These are phyloP conservation scores for Chlamydotis undulata DNA, from an alignment of 2,113 vertebrate species.

Conservation along the genomic window DNA sequence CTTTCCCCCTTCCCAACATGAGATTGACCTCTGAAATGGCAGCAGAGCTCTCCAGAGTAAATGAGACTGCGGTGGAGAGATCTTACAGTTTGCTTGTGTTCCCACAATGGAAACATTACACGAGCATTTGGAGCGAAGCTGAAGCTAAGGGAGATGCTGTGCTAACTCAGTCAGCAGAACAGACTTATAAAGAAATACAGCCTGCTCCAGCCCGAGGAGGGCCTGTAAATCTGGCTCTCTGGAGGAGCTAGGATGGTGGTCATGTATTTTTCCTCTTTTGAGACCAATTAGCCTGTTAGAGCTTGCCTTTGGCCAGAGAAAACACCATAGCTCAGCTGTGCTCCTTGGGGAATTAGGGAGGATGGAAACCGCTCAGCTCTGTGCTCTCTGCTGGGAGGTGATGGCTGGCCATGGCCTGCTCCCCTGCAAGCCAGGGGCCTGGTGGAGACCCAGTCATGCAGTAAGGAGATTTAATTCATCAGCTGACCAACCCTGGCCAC, in stretches of 20 bases:
- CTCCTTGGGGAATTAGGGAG: background rate
- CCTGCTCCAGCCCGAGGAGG: accelerated
- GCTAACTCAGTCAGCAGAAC: background rate
- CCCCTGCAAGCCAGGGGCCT: slow-evolving; percentile 74
- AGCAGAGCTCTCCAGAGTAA: background rate
- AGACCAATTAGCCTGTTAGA: background rate
- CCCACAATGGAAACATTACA: background rate
- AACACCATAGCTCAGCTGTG: background rate
- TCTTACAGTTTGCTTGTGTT: background rate
- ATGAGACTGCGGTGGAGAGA: background rate
- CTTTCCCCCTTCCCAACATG: background rate
- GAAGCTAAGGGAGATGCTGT: background rate
- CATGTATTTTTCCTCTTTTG: background rate
- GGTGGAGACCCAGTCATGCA: background rate
- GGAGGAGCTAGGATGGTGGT: background rate
- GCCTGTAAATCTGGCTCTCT: background rate
- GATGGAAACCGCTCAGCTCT: slow-evolving; percentile 51
- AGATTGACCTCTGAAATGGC: background rate
- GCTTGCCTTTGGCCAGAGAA: background rate
- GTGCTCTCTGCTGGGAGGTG: slow-evolving; percentile 79
- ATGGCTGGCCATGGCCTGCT: background rate
- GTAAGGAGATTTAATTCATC: background rate
- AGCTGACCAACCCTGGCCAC: background rate
- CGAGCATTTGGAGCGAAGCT: accelerated
- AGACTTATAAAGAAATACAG: background rate